phyloP scores from a whole-genome alignment of 2,888 invertebrate genomes.

The Cheilosia impressa region DNA sequence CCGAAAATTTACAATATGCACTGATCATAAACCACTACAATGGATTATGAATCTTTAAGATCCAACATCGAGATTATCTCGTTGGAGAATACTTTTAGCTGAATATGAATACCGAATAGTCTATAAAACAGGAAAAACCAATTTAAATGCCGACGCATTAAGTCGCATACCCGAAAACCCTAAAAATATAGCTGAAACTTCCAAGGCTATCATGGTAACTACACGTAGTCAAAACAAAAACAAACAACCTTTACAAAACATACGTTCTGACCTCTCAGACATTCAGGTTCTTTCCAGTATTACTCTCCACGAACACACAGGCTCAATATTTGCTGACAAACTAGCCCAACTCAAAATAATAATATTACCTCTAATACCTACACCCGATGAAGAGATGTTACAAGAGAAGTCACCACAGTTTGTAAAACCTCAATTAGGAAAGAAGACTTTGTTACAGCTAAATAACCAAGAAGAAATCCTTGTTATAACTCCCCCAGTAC shows the following conservation, averaged over 20 bases:
- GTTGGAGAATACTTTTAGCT: constrained; percentile 76
- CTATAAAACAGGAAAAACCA: constrained; percentile 76
- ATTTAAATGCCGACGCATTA: constrained; percentile 77
- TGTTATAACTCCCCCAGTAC: not conserved
- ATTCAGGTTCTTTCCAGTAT: constrained; percentile 1
- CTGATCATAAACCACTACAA: constrained; percentile 78
- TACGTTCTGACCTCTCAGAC: not conserved
- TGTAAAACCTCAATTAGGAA: not conserved
- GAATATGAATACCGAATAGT: constrained; percentile 77
- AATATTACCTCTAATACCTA: not conserved
- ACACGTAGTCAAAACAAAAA: not conserved
- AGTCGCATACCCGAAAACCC: constrained; percentile 12
- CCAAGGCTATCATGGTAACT: not conserved
- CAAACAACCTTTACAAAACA: not conserved
- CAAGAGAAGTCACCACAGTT: not conserved
- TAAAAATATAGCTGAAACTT: not conserved
- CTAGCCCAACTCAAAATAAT: constrained; percentile 11
- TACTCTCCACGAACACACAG: not conserved
- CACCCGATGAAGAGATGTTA: not conserved
- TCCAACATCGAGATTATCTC: constrained; percentile 37
- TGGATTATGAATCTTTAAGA: constrained; percentile 76
- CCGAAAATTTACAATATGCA: constrained; percentile 76
- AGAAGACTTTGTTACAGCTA: not conserved
- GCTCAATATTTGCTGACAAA: not conserved
- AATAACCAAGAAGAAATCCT: not conserved